Evolutionary conservation across 2,888 invertebrate genomes (phyloP).

Genomic region (Podabrus alpinus): DNA sequence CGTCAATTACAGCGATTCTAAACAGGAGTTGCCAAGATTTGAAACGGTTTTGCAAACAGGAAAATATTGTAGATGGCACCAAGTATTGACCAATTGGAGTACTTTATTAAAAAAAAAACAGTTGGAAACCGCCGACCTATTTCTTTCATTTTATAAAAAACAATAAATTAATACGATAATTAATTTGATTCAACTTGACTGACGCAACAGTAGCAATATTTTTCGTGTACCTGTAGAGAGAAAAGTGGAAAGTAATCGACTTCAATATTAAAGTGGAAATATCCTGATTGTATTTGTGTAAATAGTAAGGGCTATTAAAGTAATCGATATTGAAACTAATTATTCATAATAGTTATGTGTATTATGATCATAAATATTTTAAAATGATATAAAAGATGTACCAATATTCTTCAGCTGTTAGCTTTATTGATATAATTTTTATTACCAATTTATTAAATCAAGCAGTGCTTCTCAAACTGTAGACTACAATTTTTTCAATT

Average conservation of each 20-base stretch:
- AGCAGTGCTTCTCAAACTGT: background rate
- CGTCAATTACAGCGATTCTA: too few relatives aligned
- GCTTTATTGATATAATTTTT: background rate
- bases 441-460: background rate
- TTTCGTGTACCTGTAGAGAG: background rate
- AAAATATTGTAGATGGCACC: too few relatives aligned
- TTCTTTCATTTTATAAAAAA: background rate
- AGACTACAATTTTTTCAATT: too few relatives aligned
- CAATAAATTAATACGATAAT: background rate
- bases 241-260: background rate
- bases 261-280: background rate
- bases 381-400: background rate
- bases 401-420: background rate
- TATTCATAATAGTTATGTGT: background rate
- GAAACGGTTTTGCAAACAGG: too few relatives aligned
- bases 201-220: background rate
- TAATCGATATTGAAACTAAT: background rate
- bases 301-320: background rate
- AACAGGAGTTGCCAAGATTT: too few relatives aligned
- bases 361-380: background rate
- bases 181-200: background rate
- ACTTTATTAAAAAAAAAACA: too few relatives aligned
- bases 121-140: too few relatives aligned
- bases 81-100: too few relatives aligned
- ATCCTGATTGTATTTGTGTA: background rate